phyloP scores from a whole-genome alignment of 2,797 vertebrate species.

The Antennarius maculatus region DNA sequence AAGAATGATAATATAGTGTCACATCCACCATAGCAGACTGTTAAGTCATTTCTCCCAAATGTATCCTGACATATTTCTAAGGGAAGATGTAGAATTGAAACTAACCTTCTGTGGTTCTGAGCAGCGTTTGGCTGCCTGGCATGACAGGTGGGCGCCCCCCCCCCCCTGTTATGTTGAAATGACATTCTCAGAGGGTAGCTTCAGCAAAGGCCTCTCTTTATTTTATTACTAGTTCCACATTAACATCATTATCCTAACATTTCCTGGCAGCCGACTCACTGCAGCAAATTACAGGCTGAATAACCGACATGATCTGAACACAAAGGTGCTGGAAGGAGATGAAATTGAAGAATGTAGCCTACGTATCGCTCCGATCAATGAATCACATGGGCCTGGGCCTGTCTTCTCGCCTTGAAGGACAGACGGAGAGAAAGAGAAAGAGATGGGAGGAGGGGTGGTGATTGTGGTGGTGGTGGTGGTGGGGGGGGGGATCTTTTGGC shows the following conservation, averaged over 20 bases:
- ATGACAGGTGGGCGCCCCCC: not conserved
- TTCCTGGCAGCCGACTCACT: slow-evolving; percentile 31
- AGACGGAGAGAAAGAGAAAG: slow-evolving; percentile 33
- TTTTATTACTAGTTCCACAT: slow-evolving; percentile 10
- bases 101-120: not conserved
- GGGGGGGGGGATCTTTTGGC: slow-evolving; percentile 58
- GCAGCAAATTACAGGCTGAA: slow-evolving; percentile 33
- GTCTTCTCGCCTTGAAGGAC: slow-evolving; percentile 56
- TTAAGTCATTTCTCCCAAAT: not conserved
- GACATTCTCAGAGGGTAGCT: too few relatives aligned
- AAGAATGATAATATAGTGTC: not conserved
- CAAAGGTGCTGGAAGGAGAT: slow-evolving; percentile 42
- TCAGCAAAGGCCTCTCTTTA: too few relatives aligned
- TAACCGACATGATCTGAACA: slow-evolving; percentile 37
- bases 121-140: not conserved
- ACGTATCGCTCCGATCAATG: slow-evolving; percentile 63
- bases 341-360: slow-evolving; percentile 32
- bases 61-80: slow-evolving; percentile 4
- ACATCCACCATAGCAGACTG: too few relatives aligned
- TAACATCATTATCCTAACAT: slow-evolving; percentile 29
- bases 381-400: slow-evolving; percentile 46
- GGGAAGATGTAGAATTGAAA: not conserved
- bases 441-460: not conserved
- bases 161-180: not conserved
- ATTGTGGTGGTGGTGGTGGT: not conserved